Evolutionary conservation across 2,113 vertebrate genomes (phyloP).

Genomic region (Hippocampus zosterae): DNA sequence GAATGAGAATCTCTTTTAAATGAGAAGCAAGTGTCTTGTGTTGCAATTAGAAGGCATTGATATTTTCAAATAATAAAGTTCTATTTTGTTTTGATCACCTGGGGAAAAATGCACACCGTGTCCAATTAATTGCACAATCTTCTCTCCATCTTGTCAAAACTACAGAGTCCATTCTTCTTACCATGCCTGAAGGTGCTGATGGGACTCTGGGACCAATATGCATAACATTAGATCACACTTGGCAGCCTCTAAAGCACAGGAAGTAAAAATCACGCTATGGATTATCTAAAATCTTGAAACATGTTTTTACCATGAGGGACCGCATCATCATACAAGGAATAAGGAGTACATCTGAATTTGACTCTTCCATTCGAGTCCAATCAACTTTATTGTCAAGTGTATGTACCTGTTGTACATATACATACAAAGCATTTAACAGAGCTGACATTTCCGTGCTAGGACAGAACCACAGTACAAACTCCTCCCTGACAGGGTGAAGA

Average conservation of each 20-base stretch:
- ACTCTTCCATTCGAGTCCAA: background rate
- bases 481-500: too few relatives aligned
- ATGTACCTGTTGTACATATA: too few relatives aligned
- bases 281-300: background rate
- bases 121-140: constrained; percentile 2
- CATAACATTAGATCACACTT: constrained; percentile 16
- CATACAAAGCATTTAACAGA: too few relatives aligned
- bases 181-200: constrained; percentile 10
- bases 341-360: background rate
- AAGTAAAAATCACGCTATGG: background rate
- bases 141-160: constrained; percentile 8
- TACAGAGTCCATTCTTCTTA: constrained; percentile 16
- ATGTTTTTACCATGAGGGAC: background rate
- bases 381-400: too few relatives aligned
- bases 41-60: background rate
- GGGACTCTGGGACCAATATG: constrained; percentile 11
- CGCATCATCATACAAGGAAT: background rate
- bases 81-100: background rate
- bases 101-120: background rate
- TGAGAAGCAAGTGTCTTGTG: background rate
- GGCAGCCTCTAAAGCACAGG: background rate
- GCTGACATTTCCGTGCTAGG: too few relatives aligned
- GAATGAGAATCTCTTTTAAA: background rate
- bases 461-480: too few relatives aligned
- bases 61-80: background rate